Evolutionary conservation across 1,140 invertebrate genomes (phyloP), one percentile per base, ranked within the genome.

Genomic region (Drosophila willistoni): DNA sequence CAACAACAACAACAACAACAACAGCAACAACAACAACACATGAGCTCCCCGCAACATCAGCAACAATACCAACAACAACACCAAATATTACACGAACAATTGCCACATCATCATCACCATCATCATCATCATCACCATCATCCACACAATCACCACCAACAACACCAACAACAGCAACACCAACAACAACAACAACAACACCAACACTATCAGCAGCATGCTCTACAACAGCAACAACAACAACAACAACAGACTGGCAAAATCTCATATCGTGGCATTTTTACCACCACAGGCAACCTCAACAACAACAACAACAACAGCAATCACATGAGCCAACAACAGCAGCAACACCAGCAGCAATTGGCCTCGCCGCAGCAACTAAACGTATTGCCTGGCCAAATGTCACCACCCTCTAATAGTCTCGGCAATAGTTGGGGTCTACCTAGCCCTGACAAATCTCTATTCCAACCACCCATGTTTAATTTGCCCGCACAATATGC

Each of bases 261-360:
- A 93, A 94, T 94, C 92, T 95, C 93, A 91, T 95, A 96, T 91
- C 94, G 95, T 71, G 95, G 95, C 42, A 94, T 96, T 84, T 95
- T 96, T 93, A 94, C 95, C 67, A 94, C 94, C 14, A 94, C 94
- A 91, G 91, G 90, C 83, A 92, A 91, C 93, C 94, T 92, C 91
- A 81, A 74, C 81, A 62, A 59, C 84, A 81, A 74, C 81, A 62
- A 59, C 84, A 9, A 68, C 87, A 47, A 59, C 84, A 51, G 73
- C 85, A 55, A 71, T 79, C 42, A 51, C 85, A 71, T 60, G 61
- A 42, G 41, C 44, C 39, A 85, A 12, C 82, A 87, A 9, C 82
- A 85, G 14, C 84, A 81, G 3, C 90, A 80, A 29, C 81, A 81
- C 2, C 89, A 91, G 22, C 90, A 91, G 33, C 77, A 87, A 44